Conservation (phyloP, 30 jellyfish, hydroid and myxozoan species). For the Hydractinia echinata region DNA sequence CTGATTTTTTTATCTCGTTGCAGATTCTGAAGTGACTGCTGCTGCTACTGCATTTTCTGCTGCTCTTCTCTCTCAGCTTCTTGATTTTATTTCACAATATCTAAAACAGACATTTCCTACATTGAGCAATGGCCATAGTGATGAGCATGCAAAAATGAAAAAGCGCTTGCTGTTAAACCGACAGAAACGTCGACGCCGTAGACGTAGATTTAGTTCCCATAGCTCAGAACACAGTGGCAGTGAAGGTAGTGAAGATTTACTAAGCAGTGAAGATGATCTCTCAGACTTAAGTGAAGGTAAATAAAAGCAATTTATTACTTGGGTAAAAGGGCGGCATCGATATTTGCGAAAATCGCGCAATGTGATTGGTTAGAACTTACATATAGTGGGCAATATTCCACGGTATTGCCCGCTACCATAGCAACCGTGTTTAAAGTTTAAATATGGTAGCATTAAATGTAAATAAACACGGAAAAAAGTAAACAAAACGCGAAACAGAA, state of each 20-base stretch:
- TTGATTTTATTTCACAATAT: conserved; percentile 48
- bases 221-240: conserved; percentile 44
- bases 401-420: no score
- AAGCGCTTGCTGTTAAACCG: conserved; percentile 37
- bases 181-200: conserved; percentile 57
- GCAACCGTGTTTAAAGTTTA: no score
- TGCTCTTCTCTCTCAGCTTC: conserved; percentile 67
- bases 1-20: background rate
- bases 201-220: background rate
- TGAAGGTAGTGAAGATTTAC: conserved; percentile 7
- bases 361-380: no score
- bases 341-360: no score
- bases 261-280: conserved; percentile 29
- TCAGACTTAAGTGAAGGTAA: conserved; percentile 90
- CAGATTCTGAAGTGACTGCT: conserved; percentile 66
- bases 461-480: no score
- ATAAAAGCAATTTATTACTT: no score
- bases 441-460: no score
- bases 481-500: no score
- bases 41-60: conserved; percentile 78
- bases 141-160: conserved; percentile 20
- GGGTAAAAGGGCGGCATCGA: no score
- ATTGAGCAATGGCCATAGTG: conserved; percentile 10
- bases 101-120: background rate
- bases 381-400: no score